phyloP scores from a whole-genome alignment of 2,797 vertebrate genomes.

The Hapalemur alaotrensis region DNA sequence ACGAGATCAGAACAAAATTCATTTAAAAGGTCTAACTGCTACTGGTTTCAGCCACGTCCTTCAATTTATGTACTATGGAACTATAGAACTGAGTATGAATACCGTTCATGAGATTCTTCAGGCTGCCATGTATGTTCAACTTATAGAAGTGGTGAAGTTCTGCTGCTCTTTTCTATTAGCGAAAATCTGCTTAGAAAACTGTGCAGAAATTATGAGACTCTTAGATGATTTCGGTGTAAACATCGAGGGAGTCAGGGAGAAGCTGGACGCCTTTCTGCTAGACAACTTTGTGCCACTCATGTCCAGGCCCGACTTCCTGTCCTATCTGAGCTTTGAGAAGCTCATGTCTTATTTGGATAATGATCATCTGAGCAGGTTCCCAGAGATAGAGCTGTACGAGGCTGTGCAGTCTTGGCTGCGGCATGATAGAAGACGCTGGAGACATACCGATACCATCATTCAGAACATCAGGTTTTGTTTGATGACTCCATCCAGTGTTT shows the following conservation, averaged over 20 bases:
- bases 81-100: slow-evolving; percentile 98
- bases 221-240: slow-evolving; percentile 99
- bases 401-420: slow-evolving; percentile 98
- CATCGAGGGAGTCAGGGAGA: slow-evolving; percentile 98
- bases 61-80: slow-evolving; percentile 99
- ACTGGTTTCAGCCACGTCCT: slow-evolving; percentile 98
- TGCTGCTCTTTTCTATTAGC: slow-evolving; percentile 99
- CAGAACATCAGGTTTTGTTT: slow-evolving; percentile 99
- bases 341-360: slow-evolving; percentile 97
- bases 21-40: slow-evolving; percentile 98
- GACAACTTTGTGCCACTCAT: slow-evolving; percentile 99
- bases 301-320: slow-evolving; percentile 97
- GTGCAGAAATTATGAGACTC: slow-evolving; percentile 98
- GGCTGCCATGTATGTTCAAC: slow-evolving; percentile 99
- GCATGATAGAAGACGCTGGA: slow-evolving; percentile 98
- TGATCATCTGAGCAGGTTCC: slow-evolving; percentile 96
- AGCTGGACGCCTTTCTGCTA: slow-evolving; percentile 95
- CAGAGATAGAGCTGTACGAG: slow-evolving; percentile 98
- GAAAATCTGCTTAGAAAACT: slow-evolving; percentile 99
- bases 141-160: slow-evolving; percentile 99
- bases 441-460: slow-evolving; percentile 97
- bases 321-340: slow-evolving; percentile 98
- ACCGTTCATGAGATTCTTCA: slow-evolving; percentile 98
- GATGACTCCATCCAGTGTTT: slow-evolving; percentile 98
- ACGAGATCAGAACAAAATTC: slow-evolving; percentile 99